Evolutionary conservation across 37 sponge, comb jelly and placozoan species (phyloP), one percentile per base, ranked within the genome.

Genomic region (Ephydatia muelleri): DNA sequence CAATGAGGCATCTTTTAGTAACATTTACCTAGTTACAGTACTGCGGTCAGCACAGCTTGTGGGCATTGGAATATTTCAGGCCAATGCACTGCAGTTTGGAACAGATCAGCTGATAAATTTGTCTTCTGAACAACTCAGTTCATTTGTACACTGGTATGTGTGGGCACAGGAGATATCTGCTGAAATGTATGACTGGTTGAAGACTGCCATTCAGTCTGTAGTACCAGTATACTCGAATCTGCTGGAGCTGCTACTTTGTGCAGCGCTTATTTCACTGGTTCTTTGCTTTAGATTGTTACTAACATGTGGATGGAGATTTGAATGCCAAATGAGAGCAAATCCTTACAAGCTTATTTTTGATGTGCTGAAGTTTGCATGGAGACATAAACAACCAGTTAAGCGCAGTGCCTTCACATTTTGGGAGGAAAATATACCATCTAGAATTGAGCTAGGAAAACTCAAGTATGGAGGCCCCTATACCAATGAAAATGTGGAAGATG

Each of bases 391-490:
- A 39, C 82, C 82, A 70, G 48, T 82, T 0, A 69, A 37, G 2
- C 38, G 82, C 21, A 82, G 82, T 70, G 70, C 82, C 3, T 27
- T 70, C 11, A 82, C 82, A 37, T 85, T 70, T 29, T 82, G 82
- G 72, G 82, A 82, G 71, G 72, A 70, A n/a, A 72, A 70, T 70
- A 27, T 70, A 34, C 82, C 82, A 22, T 68, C 37, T 5, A 36
- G 82, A 13, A 35, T 82, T 38, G 82, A 82, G 33, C 71, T 82
- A 0, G 82, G 72, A 39, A 82, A 82, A 37, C 26, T 5, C 57
- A 82, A 82, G 57, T 82, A 82, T 70, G 82, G 82, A 26, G 82
- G 82, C 12, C 82, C 82, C 38, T 70, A 70, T 12, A 82, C 71
- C 43, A 70, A 32, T 39, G 82, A 82, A 82, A 82, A 35, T 35